Base-by-base conservation (phyloP, 2,113 vertebrate genomes). In the Macrotis lagotis region DNA sequence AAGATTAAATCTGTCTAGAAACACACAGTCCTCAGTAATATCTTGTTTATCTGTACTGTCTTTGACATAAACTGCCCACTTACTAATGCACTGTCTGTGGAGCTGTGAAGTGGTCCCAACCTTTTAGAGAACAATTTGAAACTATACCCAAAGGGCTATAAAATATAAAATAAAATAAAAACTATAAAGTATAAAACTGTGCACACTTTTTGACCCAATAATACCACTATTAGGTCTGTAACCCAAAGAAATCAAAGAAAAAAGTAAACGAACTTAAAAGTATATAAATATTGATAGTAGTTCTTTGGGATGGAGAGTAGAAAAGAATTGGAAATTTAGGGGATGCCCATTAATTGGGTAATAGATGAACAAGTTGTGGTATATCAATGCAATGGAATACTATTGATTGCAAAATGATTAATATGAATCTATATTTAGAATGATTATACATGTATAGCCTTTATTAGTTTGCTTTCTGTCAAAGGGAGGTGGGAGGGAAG, bases 161-260 rank as follows among this genome's bases (percentile, higher is more conserved):
- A 50, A 22, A n/a, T 95, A 14, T 66, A 50, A 83, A 89, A 59
- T 96, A 90, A 94, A 74, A 91, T 52, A 89, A 4, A 74, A 74
- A 74, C 66, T 74, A 74, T 74, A 22, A 44, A 74, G 37, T n/a
- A n/a, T 19, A 74, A 74, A 83, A 83, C 37, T 83, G 16, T 83
- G 37, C 37, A 74, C 6, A 83, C 19, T 5, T 16, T 44, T 44
- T 92, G 48, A 37, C 4, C 8, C 44, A 93, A 9, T 90, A 91
- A 94, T 96, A 92, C 91, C 50, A 14, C 10, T 31, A 48, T 74
- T 55, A 9, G 0, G 10, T 24, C 22, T 52, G 0, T 48, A 37
- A 91, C 44, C 47, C 9, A 90, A 50, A n/a, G n/a, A 83, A 7
- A 83, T 83, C 59, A 83, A 83, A 83, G 7, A 5, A 44, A 83